Base-by-base conservation (phyloP, 2,797 vertebrate species). In the Coregonus suidteri region DNA sequence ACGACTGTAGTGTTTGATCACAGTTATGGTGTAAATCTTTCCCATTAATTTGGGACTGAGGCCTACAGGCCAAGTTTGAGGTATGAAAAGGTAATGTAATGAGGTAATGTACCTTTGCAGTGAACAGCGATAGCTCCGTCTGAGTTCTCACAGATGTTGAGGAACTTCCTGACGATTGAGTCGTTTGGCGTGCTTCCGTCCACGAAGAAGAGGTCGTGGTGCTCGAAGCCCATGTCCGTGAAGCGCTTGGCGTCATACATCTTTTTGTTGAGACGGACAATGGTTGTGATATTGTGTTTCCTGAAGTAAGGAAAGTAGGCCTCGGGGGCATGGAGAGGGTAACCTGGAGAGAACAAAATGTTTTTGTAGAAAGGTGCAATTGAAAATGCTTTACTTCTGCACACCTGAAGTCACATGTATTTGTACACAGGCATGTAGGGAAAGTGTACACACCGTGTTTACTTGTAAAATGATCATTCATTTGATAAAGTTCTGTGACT, bases 151-250 rank as follows among this genome's bases (percentile, higher is more conserved):
- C 98, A 98, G 90, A 99, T 96, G 86, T 96, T 97, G 83, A 99
- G 91, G 91, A 99, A 99, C 82, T 95, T 95, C 85, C 93, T 93
- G 81, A 99, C 94, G 11, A 99, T 99, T 73, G 94, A 78, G 79
- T 99, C 97, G 9, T 87, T 96, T 0, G 98, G 98, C 6, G 95
- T 97, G 78, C 97, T 99, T 76, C 98, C 98, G 37, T 99, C 98
- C 86, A 98, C 95, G 83, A 99, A 99, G 92, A 99, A 99, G 88
- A 99, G 93, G 86, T 99, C 98, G 15, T 98, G 95, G 88, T 99
- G 98, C 74, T 97, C 96, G 85, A 99, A 98, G 81, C 96, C 97
- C 18, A 95, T 95, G 77, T 97, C 96, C 0, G 93, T 97, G 91
- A 99, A 99, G 71, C 97, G 95, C 81, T 95, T 95, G 80, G 97